Evolutionary conservation across 2,797 vertebrate genomes (phyloP).

Genomic region (Pelobates cultripes): DNA sequence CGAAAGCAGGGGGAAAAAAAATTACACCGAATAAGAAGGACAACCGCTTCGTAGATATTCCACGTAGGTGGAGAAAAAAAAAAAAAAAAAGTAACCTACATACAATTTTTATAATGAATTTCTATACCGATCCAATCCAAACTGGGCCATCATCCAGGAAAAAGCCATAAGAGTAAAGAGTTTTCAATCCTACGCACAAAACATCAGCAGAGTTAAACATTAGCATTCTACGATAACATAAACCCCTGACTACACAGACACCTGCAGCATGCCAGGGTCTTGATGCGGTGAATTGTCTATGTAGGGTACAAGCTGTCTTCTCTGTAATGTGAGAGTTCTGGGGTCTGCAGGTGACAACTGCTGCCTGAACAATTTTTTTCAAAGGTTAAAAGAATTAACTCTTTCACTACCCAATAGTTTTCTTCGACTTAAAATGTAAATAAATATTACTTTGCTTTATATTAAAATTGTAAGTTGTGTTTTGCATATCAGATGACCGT

Average conservation of each 20-base stretch:
- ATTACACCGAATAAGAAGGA: not conserved
- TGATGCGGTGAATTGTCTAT: not conserved
- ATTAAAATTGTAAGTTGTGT: not conserved
- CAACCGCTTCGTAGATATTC: not conserved
- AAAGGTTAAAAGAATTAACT: not conserved
- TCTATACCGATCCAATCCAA: not conserved
- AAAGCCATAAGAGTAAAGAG: not conserved
- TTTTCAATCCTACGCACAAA: not conserved
- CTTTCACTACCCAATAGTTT: not conserved
- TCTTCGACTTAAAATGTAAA: not conserved
- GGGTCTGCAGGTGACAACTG: conserved; percentile 10
- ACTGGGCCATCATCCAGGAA: not conserved
- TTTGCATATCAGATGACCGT: too few species aligned
- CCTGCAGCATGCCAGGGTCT: not conserved
- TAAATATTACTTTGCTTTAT: not conserved
- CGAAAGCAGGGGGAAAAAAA: not conserved
- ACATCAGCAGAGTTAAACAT: not conserved
- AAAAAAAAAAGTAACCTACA: not conserved
- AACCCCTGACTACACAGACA: not conserved
- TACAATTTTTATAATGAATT: not conserved
- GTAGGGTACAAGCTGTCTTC: not conserved
- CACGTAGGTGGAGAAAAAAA: not conserved
- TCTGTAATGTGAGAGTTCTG: not conserved
- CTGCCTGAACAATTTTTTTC: not conserved
- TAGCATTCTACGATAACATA: not conserved